Evolutionary conservation across 2,888 invertebrate genomes (phyloP).

Genomic region (Celastrina argiolus): DNA sequence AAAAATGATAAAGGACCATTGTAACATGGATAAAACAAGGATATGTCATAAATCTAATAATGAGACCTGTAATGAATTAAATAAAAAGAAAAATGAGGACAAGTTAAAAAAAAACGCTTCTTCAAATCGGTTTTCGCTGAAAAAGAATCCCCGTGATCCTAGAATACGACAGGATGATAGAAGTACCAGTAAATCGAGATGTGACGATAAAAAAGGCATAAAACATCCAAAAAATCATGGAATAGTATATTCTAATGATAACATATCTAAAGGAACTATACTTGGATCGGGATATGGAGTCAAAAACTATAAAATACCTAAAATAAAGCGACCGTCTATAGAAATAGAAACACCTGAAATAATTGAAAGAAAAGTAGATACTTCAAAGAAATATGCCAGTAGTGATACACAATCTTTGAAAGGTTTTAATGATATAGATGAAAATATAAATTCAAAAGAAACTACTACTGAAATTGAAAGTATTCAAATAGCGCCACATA

Average conservation of each 20-base stretch:
- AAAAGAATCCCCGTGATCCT: slow-evolving; percentile 55
- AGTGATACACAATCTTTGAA: neutral
- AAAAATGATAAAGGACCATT: slow-evolving; percentile 28
- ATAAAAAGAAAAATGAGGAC: slow-evolving; percentile 39
- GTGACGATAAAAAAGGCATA: slow-evolving; percentile 34
- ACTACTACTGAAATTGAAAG: neutral
- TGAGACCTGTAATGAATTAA: slow-evolving; percentile 19
- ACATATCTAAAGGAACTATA: slow-evolving; percentile 60
- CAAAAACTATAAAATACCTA: slow-evolving; percentile 71
- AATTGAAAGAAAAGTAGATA: neutral
- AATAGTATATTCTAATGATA: slow-evolving; percentile 65
- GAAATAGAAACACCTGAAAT: neutral
- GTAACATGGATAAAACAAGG: slow-evolving; percentile 23
- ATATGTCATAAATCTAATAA: slow-evolving; percentile 25
- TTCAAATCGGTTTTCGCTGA: slow-evolving; percentile 43
- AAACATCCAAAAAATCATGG: slow-evolving; percentile 44
- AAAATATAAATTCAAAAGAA: slow-evolving; percentile 47
- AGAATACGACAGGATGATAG: slow-evolving; percentile 45
- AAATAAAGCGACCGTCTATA: slow-evolving; percentile 53
- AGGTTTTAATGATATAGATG: slow-evolving; percentile 56
- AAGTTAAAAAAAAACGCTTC: slow-evolving; percentile 18
- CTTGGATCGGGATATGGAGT: slow-evolving; percentile 62
- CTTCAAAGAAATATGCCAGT: neutral
- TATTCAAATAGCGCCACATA: neutral
- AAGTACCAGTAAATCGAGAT: slow-evolving; percentile 36